Evolutionary conservation across 2,888 invertebrate genomes (phyloP).

Genomic region (Loripinus fragilis): DNA sequence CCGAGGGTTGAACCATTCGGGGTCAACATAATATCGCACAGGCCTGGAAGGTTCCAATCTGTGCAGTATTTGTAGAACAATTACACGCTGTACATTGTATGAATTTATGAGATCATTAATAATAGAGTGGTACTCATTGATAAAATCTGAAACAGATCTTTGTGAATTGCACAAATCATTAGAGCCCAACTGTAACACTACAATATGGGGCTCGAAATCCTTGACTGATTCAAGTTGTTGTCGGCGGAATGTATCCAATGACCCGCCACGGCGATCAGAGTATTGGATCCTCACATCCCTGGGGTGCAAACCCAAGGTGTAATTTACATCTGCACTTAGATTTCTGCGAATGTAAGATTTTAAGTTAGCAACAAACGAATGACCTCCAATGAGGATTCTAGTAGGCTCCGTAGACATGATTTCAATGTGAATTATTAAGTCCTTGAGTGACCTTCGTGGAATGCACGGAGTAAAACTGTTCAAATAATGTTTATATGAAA

Average conservation of each 20-base stretch:
- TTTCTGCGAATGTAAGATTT: neutral
- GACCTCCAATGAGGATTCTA: neutral
- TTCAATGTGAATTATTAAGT: too few species aligned
- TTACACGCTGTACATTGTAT: neutral
- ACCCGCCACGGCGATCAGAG: neutral
- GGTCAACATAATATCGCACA: neutral
- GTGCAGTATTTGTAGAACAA: neutral
- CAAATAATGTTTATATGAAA: too few species aligned
- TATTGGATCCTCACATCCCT: neutral
- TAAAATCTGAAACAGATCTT: neutral
- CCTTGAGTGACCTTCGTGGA: too few species aligned
- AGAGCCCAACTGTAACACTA: neutral
- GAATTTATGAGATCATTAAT: neutral
- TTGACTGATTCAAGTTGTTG: neutral
- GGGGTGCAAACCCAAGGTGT: neutral
- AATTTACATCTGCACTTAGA: neutral
- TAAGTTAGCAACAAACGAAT: neutral
- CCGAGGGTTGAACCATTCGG: neutral
- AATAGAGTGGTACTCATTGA: neutral
- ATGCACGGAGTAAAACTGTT: too few species aligned
- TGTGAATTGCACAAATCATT: neutral
- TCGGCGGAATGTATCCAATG: neutral
- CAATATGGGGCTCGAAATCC: neutral
- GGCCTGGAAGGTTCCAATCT: neutral
- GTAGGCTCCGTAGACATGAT: too few species aligned